These are phyloP conservation scores for Enteromius thamalakanensis DNA, from an alignment of 2,797 vertebrate species.

Conservation along the genomic window DNA sequence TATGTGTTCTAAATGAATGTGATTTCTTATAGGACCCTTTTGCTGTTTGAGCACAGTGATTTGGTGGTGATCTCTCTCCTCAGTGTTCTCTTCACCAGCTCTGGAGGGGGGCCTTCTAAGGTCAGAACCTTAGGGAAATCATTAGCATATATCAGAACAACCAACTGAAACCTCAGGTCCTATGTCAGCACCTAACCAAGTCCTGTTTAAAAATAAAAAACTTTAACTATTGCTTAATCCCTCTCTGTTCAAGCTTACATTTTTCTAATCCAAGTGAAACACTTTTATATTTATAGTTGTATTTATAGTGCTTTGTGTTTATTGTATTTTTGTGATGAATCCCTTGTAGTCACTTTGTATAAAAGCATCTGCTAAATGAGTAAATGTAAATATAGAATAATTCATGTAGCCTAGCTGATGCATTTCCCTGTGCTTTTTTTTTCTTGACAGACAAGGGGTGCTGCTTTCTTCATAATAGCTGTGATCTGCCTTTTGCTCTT, in stretches of 20 bases:
- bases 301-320: not conserved
- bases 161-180: not conserved
- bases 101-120: slow-evolving; percentile 95
- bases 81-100: slow-evolving; percentile 89
- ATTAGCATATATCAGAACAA: not conserved
- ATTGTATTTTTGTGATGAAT: not conserved
- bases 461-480: slow-evolving; percentile 94
- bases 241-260: not conserved
- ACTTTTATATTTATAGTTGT: not conserved
- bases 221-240: not conserved
- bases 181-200: not conserved
- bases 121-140: slow-evolving; percentile 65
- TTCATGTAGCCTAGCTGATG: not conserved
- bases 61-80: slow-evolving; percentile 91
- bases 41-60: slow-evolving; percentile 96
- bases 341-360: not conserved
- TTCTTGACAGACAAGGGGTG: slow-evolving; percentile 87
- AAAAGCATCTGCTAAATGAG: not conserved
- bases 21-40: slow-evolving; percentile 81
- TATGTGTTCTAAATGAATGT: not conserved
- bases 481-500: slow-evolving; percentile 96
- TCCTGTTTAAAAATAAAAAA: not conserved
- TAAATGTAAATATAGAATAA: not conserved
- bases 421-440: not conserved
- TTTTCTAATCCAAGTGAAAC: not conserved